Evolutionary conservation across 2,888 invertebrate genomes (phyloP).

Genomic region (Catocala nupta): DNA sequence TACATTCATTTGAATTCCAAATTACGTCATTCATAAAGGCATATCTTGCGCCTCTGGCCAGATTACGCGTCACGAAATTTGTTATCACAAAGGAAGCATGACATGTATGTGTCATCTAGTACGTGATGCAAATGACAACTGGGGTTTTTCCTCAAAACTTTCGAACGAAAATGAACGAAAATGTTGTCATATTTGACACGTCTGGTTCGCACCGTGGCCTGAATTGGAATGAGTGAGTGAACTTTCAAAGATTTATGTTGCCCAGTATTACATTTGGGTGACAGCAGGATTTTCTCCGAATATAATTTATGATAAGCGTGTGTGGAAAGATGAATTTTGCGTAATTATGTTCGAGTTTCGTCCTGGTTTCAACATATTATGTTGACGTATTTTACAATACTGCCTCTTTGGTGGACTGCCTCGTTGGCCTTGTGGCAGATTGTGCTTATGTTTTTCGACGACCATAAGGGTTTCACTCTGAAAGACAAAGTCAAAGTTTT

Average conservation of each 20-base stretch:
- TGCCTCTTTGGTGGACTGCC: too few relatives aligned
- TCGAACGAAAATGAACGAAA: constrained; percentile 42
- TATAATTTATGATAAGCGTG: constrained; percentile 35
- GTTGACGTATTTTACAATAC: too few relatives aligned
- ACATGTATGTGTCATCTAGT: constrained; percentile 39
- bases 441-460: too few relatives aligned
- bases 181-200: constrained; percentile 65
- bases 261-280: constrained; percentile 32
- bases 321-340: constrained; percentile 1
- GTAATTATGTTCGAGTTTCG: background rate
- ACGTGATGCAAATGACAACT: constrained; percentile 64
- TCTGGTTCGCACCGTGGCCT: constrained; percentile 46
- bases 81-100: constrained; percentile 44
- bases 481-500: too few relatives aligned
- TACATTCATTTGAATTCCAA: constrained; percentile 20
- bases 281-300: constrained; percentile 40
- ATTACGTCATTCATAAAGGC: constrained; percentile 13
- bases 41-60: constrained; percentile 20
- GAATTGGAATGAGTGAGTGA: constrained; percentile 60
- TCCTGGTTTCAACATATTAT: too few relatives aligned
- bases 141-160: constrained; percentile 54
- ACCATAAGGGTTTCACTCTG: too few relatives aligned
- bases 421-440: too few relatives aligned
- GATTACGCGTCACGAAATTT: constrained; percentile 35
- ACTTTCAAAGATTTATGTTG: constrained; percentile 40